phyloP scores from a whole-genome alignment of 1,140 invertebrate species.

The Aphelenchoides besseyi region DNA sequence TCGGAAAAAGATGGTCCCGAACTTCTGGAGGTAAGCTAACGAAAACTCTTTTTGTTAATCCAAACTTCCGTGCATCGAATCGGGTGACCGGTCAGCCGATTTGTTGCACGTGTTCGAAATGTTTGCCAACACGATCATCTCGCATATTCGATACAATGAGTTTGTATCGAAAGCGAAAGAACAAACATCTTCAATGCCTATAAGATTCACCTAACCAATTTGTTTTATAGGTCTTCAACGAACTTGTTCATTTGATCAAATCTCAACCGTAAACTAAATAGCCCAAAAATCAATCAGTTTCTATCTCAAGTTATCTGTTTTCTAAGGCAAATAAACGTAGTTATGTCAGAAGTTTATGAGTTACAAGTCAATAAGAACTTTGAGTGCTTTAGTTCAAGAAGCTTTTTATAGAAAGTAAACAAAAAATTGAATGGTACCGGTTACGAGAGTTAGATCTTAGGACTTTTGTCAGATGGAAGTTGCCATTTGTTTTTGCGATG shows the following conservation, averaged over 20 bases:
- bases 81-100: background rate
- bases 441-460: too few relatives aligned
- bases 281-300: background rate
- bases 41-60: background rate
- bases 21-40: background rate
- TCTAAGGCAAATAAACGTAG: background rate
- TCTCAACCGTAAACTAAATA: background rate
- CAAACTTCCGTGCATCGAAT: background rate
- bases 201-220: background rate
- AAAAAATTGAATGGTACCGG: background rate
- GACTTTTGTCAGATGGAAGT: background rate
- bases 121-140: background rate
- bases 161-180: background rate
- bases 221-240: slow-evolving; percentile 1
- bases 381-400: too few relatives aligned
- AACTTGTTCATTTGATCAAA: background rate
- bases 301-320: background rate
- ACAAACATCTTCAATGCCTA: background rate
- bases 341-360: too few relatives aligned
- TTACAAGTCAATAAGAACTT: too few relatives aligned
- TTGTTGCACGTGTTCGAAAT: too few relatives aligned
- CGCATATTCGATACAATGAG: background rate
- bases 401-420: background rate
- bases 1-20: background rate
- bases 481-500: background rate